Evolutionary conservation across 2,888 invertebrate species (phyloP), one percentile per base, ranked within the genome.

Genomic region (Oligia strigilis): DNA sequence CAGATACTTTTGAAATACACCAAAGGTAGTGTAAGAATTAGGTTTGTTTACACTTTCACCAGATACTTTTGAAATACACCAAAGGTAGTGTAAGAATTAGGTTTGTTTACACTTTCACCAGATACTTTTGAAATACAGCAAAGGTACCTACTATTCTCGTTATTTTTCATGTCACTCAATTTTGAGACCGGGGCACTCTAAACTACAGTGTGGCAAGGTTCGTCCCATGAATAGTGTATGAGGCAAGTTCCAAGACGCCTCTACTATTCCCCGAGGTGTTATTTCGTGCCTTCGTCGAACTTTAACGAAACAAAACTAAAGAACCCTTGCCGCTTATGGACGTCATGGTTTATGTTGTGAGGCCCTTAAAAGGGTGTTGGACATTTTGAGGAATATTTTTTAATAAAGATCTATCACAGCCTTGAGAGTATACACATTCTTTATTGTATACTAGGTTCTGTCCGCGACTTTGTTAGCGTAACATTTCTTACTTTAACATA

Each of bases 151-250:
- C 0, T 40, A 17, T 40, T 60, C 11, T 60, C 60, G 5, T 46
- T 66, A 29, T 46, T 46, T 29, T 65, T 14, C 29, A 49, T 14
- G 58, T 65, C 46, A 46, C 78, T 29, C 80, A 64, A 80, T 83
- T 85, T 82, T 72, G 49, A 79, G 46, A 82, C 75, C 89, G 82
- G 8, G 83, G 60, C 36, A 73, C 70, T 79, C 64, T 70, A 65
- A 85, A 89, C 81, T 86, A 77, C 83, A 88, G 62, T 75, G 58
- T 58, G 40, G 77, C 46, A 46, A 78, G 71, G 75, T 69, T 73
- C 75, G 46, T 55, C 73, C 66, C 36, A 89, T 89, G 88, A 89
- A 89, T 89, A 88, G 82, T 89, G 87, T 72, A 89, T 88, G 88
- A 89, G 82, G 46, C 23, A 78, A 70, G 88, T 85, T 85, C 69